Percentiles rank a stretch among this genome's conserved stretches.
Conservation (phyloP, 2,888 invertebrate genomes). For the Oxyscelio sp. region DNA sequence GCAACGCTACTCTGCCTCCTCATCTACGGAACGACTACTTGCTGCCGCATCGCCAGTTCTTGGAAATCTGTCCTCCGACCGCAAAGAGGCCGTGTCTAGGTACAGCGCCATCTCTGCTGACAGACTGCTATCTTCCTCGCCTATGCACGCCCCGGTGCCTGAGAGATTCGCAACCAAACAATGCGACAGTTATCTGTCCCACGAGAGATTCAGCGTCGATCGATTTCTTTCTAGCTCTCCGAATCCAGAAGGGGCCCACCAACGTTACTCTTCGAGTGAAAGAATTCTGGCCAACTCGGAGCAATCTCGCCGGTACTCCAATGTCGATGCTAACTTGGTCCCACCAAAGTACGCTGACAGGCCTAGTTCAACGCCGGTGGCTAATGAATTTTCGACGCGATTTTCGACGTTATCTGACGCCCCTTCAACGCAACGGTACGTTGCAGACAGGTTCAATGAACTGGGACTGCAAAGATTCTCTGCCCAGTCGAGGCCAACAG, state of each 20-base stretch:
- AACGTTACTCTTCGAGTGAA: slow-evolving; percentile 85
- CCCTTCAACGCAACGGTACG: slow-evolving; percentile 80
- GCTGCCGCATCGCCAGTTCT: too few relatives aligned
- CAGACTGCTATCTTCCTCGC: slow-evolving; percentile 84
- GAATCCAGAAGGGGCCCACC: slow-evolving; percentile 83
- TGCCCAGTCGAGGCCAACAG: slow-evolving; percentile 81
- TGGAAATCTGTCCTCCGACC: slow-evolving; percentile 79
- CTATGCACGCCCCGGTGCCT: slow-evolving; percentile 85
- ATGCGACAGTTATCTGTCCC: slow-evolving; percentile 82
- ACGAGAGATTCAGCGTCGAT: slow-evolving; percentile 82
- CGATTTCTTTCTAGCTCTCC: slow-evolving; percentile 84
- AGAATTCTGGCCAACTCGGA: slow-evolving; percentile 73
- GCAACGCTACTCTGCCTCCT: too few relatives aligned
- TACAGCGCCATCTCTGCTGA: slow-evolving; percentile 83
- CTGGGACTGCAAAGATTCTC: slow-evolving; percentile 82
- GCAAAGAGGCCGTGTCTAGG: slow-evolving; percentile 80
- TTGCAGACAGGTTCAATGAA: slow-evolving; percentile 84
- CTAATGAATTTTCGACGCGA: slow-evolving; percentile 78
- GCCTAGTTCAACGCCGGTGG: slow-evolving; percentile 82
- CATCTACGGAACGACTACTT: too few relatives aligned
- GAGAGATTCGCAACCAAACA: slow-evolving; percentile 84
- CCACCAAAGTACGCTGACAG: slow-evolving; percentile 83
- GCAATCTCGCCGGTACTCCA: slow-evolving; percentile 78
- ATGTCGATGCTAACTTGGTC: slow-evolving; percentile 76
- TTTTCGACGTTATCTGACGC: slow-evolving; percentile 82